Base-by-base conservation (phyloP, 2,888 invertebrate species). In the Drosophila flavopinicola region DNA sequence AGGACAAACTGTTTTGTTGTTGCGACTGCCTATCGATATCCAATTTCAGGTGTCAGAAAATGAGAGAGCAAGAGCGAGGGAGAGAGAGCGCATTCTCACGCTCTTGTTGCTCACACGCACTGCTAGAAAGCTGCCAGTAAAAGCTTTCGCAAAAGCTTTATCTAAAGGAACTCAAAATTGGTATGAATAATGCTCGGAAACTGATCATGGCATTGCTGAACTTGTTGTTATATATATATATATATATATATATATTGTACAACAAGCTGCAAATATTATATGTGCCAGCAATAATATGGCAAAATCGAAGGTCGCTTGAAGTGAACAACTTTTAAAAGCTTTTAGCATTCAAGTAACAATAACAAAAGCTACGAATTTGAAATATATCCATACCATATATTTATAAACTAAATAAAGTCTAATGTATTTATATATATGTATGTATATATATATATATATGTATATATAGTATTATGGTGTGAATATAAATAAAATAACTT, bases 31-130 rank as follows among this genome's bases (percentile, higher is more conserved):
- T 35, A 54, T 57, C 53, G 58, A 71, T 71, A 71, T 71, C 71
- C 71, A 56, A 71, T 71, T 71, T 49, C 71, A 69, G 39, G 42
- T 37, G 39, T 29, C 47, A 51, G 39, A 53, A n/a, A n/a, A 37
- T 6, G 35, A 35, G 20, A 41, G 45, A 7, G 30, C 2, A 9
- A 32, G 29, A 23, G 27, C 7, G 37, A 23, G 39, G 3, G 4
- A 17, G 10, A 17, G 13, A 44, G n/a, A 33, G 25, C 6, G 6
- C 5, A 6, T 7, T 9, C 30, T 41, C 33, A 20, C n/a, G 27
- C 17, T n/a, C 2, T 6, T 4, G 27, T 10, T 5, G n/a, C 5
- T 13, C n/a, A 23, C 13, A 44, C 42, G 35, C 59, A 44, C 17
- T n/a, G 13, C 9, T 4, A 7, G 6, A 37, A 45, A 44, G 60